Evolutionary conservation across 2,888 invertebrate genomes (phyloP).

Genomic region (Rhamnusium bicolor): DNA sequence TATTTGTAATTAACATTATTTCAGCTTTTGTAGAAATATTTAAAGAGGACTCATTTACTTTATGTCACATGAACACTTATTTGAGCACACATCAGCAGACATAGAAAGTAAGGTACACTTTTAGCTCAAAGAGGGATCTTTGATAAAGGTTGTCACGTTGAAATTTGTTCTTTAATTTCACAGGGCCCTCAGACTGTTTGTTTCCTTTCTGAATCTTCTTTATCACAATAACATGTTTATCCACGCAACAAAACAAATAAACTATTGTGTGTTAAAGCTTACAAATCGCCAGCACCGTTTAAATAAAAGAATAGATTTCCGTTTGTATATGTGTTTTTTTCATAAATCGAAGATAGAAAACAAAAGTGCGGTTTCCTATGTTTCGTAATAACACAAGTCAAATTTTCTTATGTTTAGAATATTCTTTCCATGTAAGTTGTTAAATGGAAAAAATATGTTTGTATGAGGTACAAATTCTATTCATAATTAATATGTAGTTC

Average conservation of each 20-base stretch:
- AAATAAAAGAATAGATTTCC: not conserved
- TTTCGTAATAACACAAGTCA: no score
- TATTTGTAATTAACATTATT: no score
- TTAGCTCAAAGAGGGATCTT: not conserved
- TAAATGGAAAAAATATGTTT: no score
- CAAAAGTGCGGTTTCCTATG: no score
- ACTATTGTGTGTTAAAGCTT: not conserved
- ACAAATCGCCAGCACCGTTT: not conserved
- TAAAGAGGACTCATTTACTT: not conserved
- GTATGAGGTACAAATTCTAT: no score
- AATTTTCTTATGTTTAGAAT: no score
- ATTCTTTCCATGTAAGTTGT: no score
- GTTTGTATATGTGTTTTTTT: not conserved
- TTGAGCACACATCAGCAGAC: not conserved
- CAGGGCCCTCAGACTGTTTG: not conserved
- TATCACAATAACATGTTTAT: constrained; percentile 17
- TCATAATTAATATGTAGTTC: no score
- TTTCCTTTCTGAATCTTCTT: constrained; percentile 11
- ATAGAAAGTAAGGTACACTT: not conserved
- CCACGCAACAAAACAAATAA: not conserved
- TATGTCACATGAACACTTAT: not conserved
- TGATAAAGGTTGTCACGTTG: constrained; percentile 2
- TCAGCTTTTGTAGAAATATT: not conserved
- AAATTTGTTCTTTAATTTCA: constrained; percentile 12
- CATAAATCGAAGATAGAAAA: not conserved